These are phyloP conservation scores for Cryptomyrus ogoouensis DNA, from an alignment of 2,113 vertebrate species.

Conservation along the genomic window DNA sequence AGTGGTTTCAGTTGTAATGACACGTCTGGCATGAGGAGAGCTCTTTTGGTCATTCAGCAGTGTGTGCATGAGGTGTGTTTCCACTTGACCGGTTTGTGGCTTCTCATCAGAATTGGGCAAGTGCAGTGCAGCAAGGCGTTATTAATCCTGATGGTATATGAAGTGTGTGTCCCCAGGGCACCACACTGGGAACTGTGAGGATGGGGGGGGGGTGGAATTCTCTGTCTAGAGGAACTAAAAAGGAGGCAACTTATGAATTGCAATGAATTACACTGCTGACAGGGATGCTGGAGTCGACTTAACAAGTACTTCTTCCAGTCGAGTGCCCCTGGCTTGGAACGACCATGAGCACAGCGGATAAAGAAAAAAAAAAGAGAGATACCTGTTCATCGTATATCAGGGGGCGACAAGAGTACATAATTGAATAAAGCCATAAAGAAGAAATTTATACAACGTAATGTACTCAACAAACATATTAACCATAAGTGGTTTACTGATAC, in stretches of 20 bases:
- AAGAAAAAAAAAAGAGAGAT: background rate
- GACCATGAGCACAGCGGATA: background rate
- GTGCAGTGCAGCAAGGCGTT: slow-evolving; percentile 10
- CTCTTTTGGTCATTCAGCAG: slow-evolving; percentile 53
- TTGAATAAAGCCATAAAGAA: background rate
- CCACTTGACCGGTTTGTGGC: slow-evolving; percentile 53
- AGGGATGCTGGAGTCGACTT: background rate
- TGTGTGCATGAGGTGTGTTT: slow-evolving; percentile 51
- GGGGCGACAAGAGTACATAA: background rate
- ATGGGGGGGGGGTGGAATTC: background rate
- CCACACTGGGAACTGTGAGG: background rate
- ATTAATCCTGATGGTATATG: slow-evolving; percentile 29
- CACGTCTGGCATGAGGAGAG: slow-evolving; percentile 60
- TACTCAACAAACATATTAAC: background rate
- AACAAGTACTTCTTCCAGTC: background rate
- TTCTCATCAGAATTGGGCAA: slow-evolving; percentile 7
- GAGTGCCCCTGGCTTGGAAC: background rate
- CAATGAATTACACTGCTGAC: background rate
- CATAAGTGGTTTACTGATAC: background rate
- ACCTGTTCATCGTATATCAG: background rate
- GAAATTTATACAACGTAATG: background rate
- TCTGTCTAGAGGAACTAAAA: background rate
- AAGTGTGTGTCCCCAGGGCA: slow-evolving; percentile 12
- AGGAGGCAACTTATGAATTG: background rate
- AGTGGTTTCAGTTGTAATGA: slow-evolving; percentile 41